Conservation (phyloP, 2,888 invertebrate species). For the Diaprepes abbreviatus region DNA sequence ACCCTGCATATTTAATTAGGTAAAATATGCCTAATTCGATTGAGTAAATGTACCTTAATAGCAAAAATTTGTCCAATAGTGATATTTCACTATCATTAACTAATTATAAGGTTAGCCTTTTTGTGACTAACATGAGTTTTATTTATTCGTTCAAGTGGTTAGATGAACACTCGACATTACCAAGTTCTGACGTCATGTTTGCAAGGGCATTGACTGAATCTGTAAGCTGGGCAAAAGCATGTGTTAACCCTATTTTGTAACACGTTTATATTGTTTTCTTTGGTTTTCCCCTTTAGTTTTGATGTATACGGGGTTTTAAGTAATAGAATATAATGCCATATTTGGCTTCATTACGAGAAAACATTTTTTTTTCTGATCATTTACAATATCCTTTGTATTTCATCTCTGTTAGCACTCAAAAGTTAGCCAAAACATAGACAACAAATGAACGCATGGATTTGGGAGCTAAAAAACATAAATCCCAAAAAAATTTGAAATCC, state of each 20-base stretch:
- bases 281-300: not conserved
- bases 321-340: not conserved
- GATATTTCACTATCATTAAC: not conserved
- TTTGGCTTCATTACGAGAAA: not conserved
- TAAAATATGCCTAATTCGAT: too few relatives aligned
- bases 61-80: slow-evolving; percentile 1
- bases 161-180: slow-evolving; percentile 81
- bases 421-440: too few relatives aligned
- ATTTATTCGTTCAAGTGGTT: slow-evolving; percentile 70
- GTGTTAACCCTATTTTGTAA: slow-evolving; percentile 14
- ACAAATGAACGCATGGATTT: not conserved
- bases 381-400: too few relatives aligned
- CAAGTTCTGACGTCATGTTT: slow-evolving; percentile 77
- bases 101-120: not conserved
- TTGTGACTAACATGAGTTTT: slow-evolving; percentile 45
- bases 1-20: too few relatives aligned
- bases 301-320: not conserved
- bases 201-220: slow-evolving; percentile 78
- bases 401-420: too few relatives aligned
- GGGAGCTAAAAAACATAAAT: too few relatives aligned
- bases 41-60: too few relatives aligned
- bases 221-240: slow-evolving; percentile 71
- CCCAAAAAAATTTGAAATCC: too few relatives aligned
- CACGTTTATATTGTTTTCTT: not conserved
- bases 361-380: not conserved